Conservation (phyloP, 2,113 vertebrate genomes). For the Phocoena phocoena region DNA sequence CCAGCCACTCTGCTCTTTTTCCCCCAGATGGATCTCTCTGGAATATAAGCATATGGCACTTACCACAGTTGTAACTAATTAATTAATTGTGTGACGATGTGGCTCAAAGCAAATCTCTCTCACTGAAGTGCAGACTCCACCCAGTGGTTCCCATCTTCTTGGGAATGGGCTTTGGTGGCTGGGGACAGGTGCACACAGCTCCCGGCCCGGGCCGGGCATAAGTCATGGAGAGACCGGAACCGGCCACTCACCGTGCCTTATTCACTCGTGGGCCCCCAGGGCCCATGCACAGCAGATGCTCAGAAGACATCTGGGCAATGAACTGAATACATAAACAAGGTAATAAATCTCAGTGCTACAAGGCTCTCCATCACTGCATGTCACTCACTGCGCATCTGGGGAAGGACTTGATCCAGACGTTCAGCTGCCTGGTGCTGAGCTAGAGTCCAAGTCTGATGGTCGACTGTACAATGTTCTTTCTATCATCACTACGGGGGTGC, state of each 20-base stretch:
- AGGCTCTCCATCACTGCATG: neutral
- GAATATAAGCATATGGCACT: neutral
- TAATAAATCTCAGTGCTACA: rapidly evolving
- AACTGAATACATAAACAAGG: neutral
- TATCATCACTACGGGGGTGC: too few species aligned
- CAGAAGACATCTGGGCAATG: neutral
- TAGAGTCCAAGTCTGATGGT: neutral
- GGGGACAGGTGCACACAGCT: rapidly evolving
- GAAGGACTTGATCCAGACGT: neutral
- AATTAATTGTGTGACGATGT: neutral
- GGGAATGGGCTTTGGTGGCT: neutral
- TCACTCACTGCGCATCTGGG: neutral
- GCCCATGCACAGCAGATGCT: neutral
- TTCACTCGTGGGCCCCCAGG: rapidly evolving
- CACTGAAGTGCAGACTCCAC: neutral
- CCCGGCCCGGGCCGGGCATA: neutral
- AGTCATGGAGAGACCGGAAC: too few species aligned
- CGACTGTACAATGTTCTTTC: neutral
- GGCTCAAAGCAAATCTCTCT: neutral
- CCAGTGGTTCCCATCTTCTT: too few species aligned
- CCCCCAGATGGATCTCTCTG: neutral
- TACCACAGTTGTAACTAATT: neutral
- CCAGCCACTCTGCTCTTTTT: neutral
- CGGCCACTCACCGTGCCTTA: rapidly evolving
- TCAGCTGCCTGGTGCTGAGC: neutral